These are phyloP conservation scores for Epinephelus coioides DNA, from an alignment of 2,797 vertebrate species.

Conservation along the genomic window DNA sequence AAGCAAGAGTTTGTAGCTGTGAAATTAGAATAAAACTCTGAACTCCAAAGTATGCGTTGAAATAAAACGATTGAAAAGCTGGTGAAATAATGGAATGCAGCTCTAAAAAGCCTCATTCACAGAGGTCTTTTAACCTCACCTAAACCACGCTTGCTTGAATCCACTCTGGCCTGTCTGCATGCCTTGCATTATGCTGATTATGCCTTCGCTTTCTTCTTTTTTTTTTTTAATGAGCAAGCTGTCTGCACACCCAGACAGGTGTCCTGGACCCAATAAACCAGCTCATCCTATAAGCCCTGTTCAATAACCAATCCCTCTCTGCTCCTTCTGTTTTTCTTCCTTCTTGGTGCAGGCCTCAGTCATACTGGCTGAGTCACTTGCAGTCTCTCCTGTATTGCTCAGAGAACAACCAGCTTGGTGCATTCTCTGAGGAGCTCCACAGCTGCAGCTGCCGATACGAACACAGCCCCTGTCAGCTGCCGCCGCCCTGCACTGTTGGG, in stretches of 20 bases:
- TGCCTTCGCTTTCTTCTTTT: constrained; percentile 41
- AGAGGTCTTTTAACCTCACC: constrained; percentile 19
- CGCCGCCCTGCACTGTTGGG: constrained; percentile 90
- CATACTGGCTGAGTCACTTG: constrained; percentile 94
- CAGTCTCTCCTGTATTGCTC: constrained; percentile 97
- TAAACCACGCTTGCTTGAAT: constrained; percentile 10
- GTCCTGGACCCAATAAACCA: constrained; percentile 38
- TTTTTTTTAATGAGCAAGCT: constrained; percentile 60
- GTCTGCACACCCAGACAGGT: constrained; percentile 47
- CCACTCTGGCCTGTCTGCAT: not conserved
- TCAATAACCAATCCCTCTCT: constrained; percentile 39
- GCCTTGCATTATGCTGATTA: constrained; percentile 27
- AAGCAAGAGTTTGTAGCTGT: not conserved
- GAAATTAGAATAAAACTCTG: constrained; percentile 1
- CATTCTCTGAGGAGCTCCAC: constrained; percentile 94
- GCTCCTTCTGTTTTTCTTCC: not conserved
- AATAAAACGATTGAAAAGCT: not conserved
- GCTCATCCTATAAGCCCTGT: constrained; percentile 34
- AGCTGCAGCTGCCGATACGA: constrained; percentile 93
- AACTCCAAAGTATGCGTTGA: not conserved
- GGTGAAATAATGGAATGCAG: not conserved
- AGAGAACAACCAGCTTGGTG: constrained; percentile 94
- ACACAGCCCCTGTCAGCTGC: constrained; percentile 90
- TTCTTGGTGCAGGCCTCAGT: constrained; percentile 85
- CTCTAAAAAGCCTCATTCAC: not conserved